Evolutionary conservation across 2,888 invertebrate species (phyloP).

Genomic region (Tineola bisselliella): DNA sequence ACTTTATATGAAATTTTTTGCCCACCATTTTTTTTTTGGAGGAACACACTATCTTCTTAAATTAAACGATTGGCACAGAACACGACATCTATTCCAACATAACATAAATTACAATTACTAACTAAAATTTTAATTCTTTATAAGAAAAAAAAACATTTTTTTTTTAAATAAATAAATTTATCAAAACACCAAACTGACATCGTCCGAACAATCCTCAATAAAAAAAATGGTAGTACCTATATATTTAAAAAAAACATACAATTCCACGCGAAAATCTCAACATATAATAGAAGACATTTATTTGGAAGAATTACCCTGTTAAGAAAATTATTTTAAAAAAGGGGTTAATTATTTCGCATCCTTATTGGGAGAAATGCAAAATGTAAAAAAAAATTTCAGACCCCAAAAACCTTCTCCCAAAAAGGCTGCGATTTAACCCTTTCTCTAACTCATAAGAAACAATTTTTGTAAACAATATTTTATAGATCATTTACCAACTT

Average conservation of each 20-base stretch:
- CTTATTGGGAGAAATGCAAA: too few species aligned
- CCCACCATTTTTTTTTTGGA: neutral
- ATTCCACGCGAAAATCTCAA: neutral
- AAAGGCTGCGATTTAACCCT: too few species aligned
- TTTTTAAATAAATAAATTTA: neutral
- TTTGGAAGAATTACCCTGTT: neutral
- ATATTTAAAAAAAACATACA: neutral
- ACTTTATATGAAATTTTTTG: neutral
- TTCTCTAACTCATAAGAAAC: too few species aligned
- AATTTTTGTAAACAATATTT: too few species aligned
- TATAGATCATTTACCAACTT: too few species aligned
- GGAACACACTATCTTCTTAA: neutral
- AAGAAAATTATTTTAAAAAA: neutral
- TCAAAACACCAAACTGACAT: neutral
- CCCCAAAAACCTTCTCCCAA: too few species aligned
- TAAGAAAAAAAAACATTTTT: neutral
- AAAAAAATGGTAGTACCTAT: neutral
- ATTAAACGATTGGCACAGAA: conserved; percentile 28
- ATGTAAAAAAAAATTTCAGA: too few species aligned
- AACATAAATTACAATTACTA: neutral
- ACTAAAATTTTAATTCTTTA: neutral
- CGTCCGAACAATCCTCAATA: neutral
- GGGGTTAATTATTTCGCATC: too few species aligned
- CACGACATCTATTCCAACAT: conserved; percentile 22
- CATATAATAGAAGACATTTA: neutral